Base-by-base conservation (phyloP, 2,113 vertebrate species). In the Clinocottus analis region DNA sequence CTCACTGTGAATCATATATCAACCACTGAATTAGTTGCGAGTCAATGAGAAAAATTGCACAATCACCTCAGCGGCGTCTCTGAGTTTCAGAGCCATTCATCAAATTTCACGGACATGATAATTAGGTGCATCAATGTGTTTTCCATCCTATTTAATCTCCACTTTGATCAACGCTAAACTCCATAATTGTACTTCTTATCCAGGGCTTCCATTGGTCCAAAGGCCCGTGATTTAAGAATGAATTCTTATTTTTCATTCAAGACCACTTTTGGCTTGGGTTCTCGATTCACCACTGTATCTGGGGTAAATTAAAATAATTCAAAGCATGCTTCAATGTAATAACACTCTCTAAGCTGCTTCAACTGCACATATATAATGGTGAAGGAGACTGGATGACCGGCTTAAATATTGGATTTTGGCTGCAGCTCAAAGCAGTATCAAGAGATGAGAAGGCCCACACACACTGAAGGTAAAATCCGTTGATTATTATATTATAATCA, bases 151-250 rank as follows among this genome's bases (percentile, higher is more conserved):
- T 86, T 93, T 89, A 91, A 90, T 90, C 82, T 88, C 75, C 79
- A 77, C 85, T 94, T 92, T 94, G 91, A 93, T 90, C 83, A 55
- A 60, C 61, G 35, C 79, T 92, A 82, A 90, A 91, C 85, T 91
- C 75, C 56, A n/a, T n/a, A 78, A 85, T 82, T 87, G 72, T 86
- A 80, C 79, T 59, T 65, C 62, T 85, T 77, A 86, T 90, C 85
- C 84, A 74, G 61, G 56, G 72, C 65, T 81, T 87, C 53, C 51
- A 72, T 59, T 71, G 65, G 78, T 82, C 88, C 74, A 89, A 27
- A 77, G 72, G 68, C 73, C 76, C 13, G 1, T 13, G 61, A 75
- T 43, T 56, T 68, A 86, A 77, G 66, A 80, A 72, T 77, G 23
- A 47, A 58, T 76, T 72, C 59, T 39, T 74, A 82, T 43, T 79